Evolutionary conservation across 2,113 vertebrate species (phyloP).

Genomic region (Elephas maximus): DNA sequence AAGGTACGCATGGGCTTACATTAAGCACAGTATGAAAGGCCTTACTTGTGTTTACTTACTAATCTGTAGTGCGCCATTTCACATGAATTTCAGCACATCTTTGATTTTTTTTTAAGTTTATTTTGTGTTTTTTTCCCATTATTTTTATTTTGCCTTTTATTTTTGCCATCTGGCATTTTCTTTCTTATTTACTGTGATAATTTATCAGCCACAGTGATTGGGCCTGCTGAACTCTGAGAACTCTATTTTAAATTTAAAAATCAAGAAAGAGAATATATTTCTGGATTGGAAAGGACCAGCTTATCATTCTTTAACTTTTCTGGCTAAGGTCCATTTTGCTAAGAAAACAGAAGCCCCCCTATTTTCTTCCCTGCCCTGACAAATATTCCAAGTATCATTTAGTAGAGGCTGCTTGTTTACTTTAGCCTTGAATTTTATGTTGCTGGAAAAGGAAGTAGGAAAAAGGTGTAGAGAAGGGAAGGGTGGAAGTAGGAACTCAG

Average conservation of each 20-base stretch:
- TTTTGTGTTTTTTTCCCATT: neutral
- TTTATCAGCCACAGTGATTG: neutral
- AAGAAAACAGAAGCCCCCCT: neutral
- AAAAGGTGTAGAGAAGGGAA: neutral
- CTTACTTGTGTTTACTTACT: no score
- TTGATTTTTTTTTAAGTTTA: neutral
- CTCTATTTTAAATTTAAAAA: neutral
- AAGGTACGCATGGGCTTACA: no score
- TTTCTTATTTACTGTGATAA: neutral
- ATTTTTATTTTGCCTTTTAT: neutral
- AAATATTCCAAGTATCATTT: neutral
- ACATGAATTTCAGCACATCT: no score
- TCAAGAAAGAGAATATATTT: neutral
- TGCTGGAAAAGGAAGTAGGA: neutral
- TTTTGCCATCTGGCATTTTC: neutral
- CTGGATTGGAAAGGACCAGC: neutral
- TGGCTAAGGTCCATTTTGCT: neutral
- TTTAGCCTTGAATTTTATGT: neutral
- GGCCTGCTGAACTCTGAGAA: neutral
- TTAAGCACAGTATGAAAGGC: no score
- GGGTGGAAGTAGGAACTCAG: neutral
- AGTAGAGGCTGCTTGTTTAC: neutral
- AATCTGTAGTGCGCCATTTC: no score
- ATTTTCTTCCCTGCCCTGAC: neutral
- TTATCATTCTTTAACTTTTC: neutral